Percentiles rank a stretch among this genome's conserved stretches.
These are phyloP conservation scores for Drosophila yooni DNA, from an alignment of 2,888 invertebrate species.

Conservation along the genomic window DNA sequence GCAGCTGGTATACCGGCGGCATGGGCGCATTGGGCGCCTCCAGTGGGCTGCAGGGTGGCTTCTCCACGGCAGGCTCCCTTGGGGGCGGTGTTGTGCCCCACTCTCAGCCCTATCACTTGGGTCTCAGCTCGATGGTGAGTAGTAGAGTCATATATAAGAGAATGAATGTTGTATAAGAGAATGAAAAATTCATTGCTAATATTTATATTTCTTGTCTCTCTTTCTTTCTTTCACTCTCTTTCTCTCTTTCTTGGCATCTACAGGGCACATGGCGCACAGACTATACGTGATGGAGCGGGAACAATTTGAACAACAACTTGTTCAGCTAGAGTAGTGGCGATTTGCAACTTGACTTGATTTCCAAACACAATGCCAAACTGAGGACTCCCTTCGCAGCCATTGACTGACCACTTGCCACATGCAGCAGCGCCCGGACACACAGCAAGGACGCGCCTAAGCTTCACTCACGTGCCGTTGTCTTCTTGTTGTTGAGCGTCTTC, in stretches of 20 bases:
- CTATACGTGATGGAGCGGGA: constrained; percentile 93
- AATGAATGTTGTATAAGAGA: constrained; percentile 45
- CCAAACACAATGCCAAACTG: constrained; percentile 77
- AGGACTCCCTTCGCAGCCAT: constrained; percentile 63
- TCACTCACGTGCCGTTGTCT: neutral
- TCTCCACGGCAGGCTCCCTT: constrained; percentile 87
- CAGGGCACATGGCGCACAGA: constrained; percentile 96
- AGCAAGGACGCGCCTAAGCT: constrained; percentile 8
- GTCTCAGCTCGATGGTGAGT: constrained; percentile 89
- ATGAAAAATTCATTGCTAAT: neutral
- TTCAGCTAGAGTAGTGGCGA: constrained; percentile 81
- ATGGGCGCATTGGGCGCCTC: constrained; percentile 87
- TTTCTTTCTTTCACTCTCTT: constrained; percentile 29
- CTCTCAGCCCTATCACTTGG: constrained; percentile 89
- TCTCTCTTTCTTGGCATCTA: constrained; percentile 64
- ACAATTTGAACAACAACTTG: constrained; percentile 85
- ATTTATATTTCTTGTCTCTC: neutral
- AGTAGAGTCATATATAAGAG: constrained; percentile 20
- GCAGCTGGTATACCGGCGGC: constrained; percentile 88
- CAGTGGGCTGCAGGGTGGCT: constrained; percentile 88
- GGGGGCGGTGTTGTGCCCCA: constrained; percentile 88
- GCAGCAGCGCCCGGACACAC: constrained; percentile 14
- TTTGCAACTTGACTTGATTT: constrained; percentile 50
- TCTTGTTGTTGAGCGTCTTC: neutral
- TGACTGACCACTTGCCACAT: constrained; percentile 11